A percentile compares a stretch with the other conserved stretches of the same genome.
These are phyloP conservation scores for Ormia ochracea DNA, from an alignment of 2,888 invertebrate species.

Conservation along the genomic window DNA sequence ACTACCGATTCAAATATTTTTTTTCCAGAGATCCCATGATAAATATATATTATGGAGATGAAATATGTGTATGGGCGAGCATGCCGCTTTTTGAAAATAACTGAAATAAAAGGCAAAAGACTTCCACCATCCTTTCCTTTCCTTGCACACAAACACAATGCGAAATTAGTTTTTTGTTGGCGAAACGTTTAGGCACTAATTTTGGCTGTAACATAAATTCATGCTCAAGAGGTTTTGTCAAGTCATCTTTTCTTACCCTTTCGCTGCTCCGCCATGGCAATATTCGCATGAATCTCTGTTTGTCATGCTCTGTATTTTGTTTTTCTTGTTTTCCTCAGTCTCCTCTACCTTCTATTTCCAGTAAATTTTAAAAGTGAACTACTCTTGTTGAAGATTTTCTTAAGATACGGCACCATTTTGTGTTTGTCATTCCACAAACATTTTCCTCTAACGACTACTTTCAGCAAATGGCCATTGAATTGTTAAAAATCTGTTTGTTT, in stretches of 20 bases:
- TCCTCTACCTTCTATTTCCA: neutral
- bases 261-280: conserved; percentile 1
- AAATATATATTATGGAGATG: too few species aligned
- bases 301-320: neutral
- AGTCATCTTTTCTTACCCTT: conserved; percentile 29
- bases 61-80: too few species aligned
- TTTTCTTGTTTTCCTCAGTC: neutral
- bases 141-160: neutral
- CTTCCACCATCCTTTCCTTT: neutral
- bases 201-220: conserved; percentile 46
- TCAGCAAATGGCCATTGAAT: conserved; percentile 59
- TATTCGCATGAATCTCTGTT: conserved; percentile 38
- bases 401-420: conserved; percentile 56
- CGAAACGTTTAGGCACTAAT: conserved; percentile 59
- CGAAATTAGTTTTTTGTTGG: conserved; percentile 36
- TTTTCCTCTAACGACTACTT: conserved; percentile 49
- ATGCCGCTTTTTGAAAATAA: neutral
- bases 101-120: neutral
- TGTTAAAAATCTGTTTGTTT: conserved; percentile 61
- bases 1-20: too few species aligned
- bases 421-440: conserved; percentile 4
- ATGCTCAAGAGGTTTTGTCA: conserved; percentile 39
- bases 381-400: conserved; percentile 54
- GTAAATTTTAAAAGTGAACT: conserved; percentile 60
- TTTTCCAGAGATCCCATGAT: too few species aligned